phyloP scores from a whole-genome alignment of 64 coral and sea anemone genomes.

The Pachyseris speciosa region DNA sequence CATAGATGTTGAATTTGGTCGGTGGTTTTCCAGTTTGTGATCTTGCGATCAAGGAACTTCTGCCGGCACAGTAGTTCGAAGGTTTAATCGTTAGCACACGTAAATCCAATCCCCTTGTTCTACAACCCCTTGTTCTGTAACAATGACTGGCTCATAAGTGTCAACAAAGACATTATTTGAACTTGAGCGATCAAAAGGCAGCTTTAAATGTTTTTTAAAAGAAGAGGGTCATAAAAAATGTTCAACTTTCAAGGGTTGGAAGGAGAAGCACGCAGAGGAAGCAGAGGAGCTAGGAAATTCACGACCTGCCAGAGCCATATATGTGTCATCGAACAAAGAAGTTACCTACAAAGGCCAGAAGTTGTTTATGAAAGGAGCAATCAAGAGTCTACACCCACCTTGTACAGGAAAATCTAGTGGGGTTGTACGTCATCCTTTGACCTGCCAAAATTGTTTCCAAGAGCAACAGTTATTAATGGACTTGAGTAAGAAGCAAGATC shows the following conservation, averaged over 20 bases:
- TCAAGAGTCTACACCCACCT: constrained; percentile 13
- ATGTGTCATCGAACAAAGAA: not conserved
- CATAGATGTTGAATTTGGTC: too few relatives aligned
- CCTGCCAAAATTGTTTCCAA: not conserved
- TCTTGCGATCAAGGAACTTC: too few relatives aligned
- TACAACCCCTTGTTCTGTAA: too few relatives aligned
- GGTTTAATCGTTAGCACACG: too few relatives aligned
- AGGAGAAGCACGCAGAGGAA: constrained; percentile 4
- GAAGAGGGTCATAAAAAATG: not conserved
- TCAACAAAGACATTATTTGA: constrained; percentile 14
- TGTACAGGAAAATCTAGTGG: constrained; percentile 23
- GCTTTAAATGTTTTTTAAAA: not conserved
- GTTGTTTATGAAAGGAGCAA: constrained; percentile 11
- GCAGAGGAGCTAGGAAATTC: not conserved
- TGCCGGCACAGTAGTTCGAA: too few relatives aligned
- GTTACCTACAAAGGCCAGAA: not conserved
- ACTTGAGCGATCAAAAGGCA: not conserved
- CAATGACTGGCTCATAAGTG: not conserved
- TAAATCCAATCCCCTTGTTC: too few relatives aligned
- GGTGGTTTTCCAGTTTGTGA: too few relatives aligned
- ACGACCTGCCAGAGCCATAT: not conserved
- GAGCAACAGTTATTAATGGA: not conserved
- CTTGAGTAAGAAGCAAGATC: not conserved
- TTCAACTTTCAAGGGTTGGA: not conserved
- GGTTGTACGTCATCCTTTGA: not conserved